Percentiles rank a stretch among this genome's conserved stretches.
Evolutionary conservation across 2,888 invertebrate species (phyloP).

Genomic region (Pammene aurita): DNA sequence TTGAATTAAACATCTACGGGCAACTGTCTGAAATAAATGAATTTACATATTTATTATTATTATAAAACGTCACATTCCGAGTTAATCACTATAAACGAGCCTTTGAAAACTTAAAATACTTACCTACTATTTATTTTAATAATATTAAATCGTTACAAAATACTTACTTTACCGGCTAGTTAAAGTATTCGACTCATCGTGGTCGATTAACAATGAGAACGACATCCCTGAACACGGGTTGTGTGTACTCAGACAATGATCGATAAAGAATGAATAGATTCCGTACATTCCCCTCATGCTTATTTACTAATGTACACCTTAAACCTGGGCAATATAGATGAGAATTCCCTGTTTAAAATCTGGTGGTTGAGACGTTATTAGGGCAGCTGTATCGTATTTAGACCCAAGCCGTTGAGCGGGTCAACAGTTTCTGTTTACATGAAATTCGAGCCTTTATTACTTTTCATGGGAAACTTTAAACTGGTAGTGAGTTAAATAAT

Average conservation of each 20-base stretch:
- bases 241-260: conserved; percentile 18
- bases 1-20: too few relatives aligned
- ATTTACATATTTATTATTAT: too few relatives aligned
- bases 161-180: too few relatives aligned
- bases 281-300: conserved; percentile 5
- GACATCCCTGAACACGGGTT: conserved; percentile 3
- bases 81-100: too few relatives aligned
- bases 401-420: conserved; percentile 32
- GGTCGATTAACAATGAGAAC: neutral
- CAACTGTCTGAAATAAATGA: too few relatives aligned
- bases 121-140: too few relatives aligned
- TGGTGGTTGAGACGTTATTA: neutral
- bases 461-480: conserved; percentile 33
- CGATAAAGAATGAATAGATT: conserved; percentile 16
- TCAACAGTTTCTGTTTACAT: conserved; percentile 28
- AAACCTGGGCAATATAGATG: neutral
- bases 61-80: too few relatives aligned
- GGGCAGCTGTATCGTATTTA: neutral
- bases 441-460: conserved; percentile 30
- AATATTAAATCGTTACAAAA: too few relatives aligned
- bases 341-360: neutral
- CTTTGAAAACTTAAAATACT: too few relatives aligned
- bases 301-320: conserved; percentile 1
- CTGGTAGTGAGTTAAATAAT: conserved; percentile 24
- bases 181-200: too few relatives aligned